These are phyloP conservation scores for Mactromeris polynyma DNA, from an alignment of 2,888 invertebrate genomes.

Conservation along the genomic window DNA sequence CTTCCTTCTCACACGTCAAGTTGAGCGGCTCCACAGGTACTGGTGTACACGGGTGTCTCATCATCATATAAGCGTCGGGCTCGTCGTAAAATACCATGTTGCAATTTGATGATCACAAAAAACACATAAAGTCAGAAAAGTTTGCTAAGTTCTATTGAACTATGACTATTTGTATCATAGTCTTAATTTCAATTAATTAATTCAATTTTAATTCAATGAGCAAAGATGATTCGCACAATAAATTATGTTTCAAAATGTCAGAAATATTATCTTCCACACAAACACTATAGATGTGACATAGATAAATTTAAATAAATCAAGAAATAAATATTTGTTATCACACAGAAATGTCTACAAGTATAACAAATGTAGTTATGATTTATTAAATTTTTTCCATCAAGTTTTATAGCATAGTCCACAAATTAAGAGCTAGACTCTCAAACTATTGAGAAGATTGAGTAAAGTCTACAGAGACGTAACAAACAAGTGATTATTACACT, in stretches of 20 bases:
- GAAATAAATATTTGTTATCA: neutral
- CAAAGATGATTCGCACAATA: neutral
- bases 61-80: conserved; percentile 43
- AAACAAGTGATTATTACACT: conserved; percentile 46
- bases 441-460: conserved; percentile 50
- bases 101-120: neutral
- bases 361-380: neutral
- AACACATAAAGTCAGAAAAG: neutral
- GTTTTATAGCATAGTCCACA: neutral
- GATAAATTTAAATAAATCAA: neutral
- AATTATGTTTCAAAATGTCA: neutral
- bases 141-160: neutral
- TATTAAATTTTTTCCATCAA: neutral
- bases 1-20: conserved; percentile 12
- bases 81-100: conserved; percentile 67
- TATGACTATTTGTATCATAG: neutral
- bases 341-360: neutral
- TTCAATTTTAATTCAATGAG: neutral
- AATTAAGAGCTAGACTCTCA: conserved; percentile 20
- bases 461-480: conserved; percentile 40
- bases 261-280: neutral
- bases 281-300: neutral
- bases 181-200: neutral
- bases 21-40: conserved; percentile 41
- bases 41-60: conserved; percentile 53